These are phyloP conservation scores for Zophobas atratus DNA, from an alignment of 1,140 invertebrate species.

Conservation along the genomic window DNA sequence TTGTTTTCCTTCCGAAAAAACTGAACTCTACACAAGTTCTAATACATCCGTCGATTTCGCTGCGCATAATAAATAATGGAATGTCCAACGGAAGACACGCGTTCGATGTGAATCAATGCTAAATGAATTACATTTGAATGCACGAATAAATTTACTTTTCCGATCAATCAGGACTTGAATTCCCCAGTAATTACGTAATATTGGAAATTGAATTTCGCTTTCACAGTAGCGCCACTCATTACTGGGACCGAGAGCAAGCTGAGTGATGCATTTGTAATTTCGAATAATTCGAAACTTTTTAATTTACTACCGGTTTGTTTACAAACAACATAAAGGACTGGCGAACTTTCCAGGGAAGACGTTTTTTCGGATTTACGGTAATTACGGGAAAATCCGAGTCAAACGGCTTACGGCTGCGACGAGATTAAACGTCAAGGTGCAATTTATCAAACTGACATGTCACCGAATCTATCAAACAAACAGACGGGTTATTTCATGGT, in stretches of 20 bases:
- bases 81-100: constrained; percentile 32
- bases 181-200: constrained; percentile 54
- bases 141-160: constrained; percentile 57
- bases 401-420: constrained; percentile 28
- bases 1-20: constrained; percentile 48
- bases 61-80: constrained; percentile 23
- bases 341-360: background rate
- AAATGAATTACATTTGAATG: constrained; percentile 55
- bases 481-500: constrained; percentile 44
- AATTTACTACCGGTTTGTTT: constrained; percentile 29
- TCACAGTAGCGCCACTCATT: constrained; percentile 18
- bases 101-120: constrained; percentile 51
- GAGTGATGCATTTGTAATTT: background rate
- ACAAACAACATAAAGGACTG: constrained; percentile 9
- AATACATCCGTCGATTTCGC: constrained; percentile 34
- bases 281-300: constrained; percentile 34
- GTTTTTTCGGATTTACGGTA: constrained; percentile 25
- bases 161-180: constrained; percentile 57
- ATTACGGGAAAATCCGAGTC: constrained; percentile 35
- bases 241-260: background rate
- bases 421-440: constrained; percentile 47
- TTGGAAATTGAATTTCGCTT: constrained; percentile 53
- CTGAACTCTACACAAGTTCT: constrained; percentile 26
- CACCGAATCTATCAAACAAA: constrained; percentile 46
- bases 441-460: constrained; percentile 44